Base-by-base conservation (phyloP, 2,888 invertebrate genomes). In the Rhaphigaster nebulosa region DNA sequence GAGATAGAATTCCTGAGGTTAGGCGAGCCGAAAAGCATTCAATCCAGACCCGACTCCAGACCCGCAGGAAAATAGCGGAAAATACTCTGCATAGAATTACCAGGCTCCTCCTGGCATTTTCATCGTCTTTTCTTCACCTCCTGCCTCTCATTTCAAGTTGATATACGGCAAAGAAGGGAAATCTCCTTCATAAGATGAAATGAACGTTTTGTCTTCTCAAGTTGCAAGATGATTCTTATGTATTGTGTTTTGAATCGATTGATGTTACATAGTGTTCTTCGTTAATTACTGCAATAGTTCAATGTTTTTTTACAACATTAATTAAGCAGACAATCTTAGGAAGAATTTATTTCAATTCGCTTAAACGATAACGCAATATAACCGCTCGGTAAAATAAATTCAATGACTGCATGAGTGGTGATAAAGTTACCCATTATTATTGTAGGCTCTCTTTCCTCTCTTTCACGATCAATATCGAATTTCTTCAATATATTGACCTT, bases 41-140 rank as follows among this genome's bases (percentile, higher is more conserved):
- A 84, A 84, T 84, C 84, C 80, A 41, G 80, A 23, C 80, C 41
- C 80, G 15, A 65, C 65, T 65, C 65, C 45, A 50, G 45, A 45
- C 45, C 45, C 18, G n/a, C 26, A 84, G 84, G 84, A 84, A 84
- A 84, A 84, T 84, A 84, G 84, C 84, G 84, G 84, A 84, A 84
- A 84, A 84, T 84, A 84, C 84, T 84, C 84, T 84, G 84, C 84
- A 84, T 84, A 84, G 84, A 84, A 84, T 84, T 84, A 84, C 84
- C 84, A 26, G n/a, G 84, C 84, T 84, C 80, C 80, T 84, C 84
- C 38, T 38, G 23, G 84, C 45, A 84, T 84, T 84, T 84, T 84
- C 84, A n/a, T n/a, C 84, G 45, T 45, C 45, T 50, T 84, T 84
- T 84, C 84, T 84, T 84, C 45, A 84, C 84, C 45, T 84, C 84